phyloP scores from a whole-genome alignment of 2,113 vertebrate species.

The Ailuropoda melanoleuca region DNA sequence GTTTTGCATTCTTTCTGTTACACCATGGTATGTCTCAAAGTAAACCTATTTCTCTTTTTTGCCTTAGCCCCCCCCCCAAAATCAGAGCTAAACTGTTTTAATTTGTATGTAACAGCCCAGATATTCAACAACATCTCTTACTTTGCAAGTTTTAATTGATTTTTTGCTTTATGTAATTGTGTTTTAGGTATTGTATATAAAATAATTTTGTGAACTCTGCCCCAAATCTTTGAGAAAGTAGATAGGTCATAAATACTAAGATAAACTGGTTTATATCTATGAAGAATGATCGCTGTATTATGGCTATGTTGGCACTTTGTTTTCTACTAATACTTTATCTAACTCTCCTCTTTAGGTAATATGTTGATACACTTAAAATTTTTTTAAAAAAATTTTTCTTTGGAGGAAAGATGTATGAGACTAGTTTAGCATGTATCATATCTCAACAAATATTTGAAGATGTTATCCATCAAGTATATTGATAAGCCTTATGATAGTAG shows the following conservation, averaged over 20 bases:
- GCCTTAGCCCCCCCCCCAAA: background rate
- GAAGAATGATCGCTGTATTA: background rate
- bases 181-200: background rate
- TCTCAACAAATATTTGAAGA: background rate
- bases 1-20: background rate
- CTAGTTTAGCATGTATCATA: background rate
- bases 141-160: background rate
- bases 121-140: background rate
- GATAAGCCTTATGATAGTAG: background rate
- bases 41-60: background rate
- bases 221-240: conserved; percentile 7
- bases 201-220: background rate
- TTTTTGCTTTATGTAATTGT: conserved; percentile 29
- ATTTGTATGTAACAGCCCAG: background rate
- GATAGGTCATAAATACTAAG: background rate
- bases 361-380: background rate
- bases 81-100: conserved; percentile 19
- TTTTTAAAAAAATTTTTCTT: background rate
- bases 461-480: background rate
- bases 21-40: background rate
- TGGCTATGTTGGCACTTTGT: background rate
- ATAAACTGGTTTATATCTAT: background rate
- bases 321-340: background rate
- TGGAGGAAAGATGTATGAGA: background rate
- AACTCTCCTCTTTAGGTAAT: background rate